Evolutionary conservation across 2,888 invertebrate species (phyloP), one percentile per base, ranked within the genome.

Genomic region (Cantharis rustica): DNA sequence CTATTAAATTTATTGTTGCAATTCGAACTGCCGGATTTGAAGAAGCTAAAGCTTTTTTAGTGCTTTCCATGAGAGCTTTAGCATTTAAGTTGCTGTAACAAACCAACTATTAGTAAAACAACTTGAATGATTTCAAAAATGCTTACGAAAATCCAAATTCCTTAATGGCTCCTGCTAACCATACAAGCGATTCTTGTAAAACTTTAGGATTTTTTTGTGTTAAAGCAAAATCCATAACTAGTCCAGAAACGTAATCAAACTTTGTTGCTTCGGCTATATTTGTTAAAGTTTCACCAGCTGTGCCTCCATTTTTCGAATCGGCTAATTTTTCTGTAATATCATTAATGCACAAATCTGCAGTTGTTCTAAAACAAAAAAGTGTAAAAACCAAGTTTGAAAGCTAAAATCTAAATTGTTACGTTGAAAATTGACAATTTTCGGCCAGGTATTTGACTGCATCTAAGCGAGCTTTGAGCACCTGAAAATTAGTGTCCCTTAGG

Each of bases 121-220:
- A n/a, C 7, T 47, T 47, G 1, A n/a, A n/a, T 5, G 9, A 7
- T 47, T 47, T n/a, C 1, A 47, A n/a, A 23, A 17, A n/a, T 72
- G 91, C 93, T 92, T 87, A 95, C 94, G 90, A 90, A 84, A 96
- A 93, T 2, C 98, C 97, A 90, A 97, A 98, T 85, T 97, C 97
- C 84, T 93, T 92, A 5, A 98, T 90, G 0, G 96, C 94, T 62
- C 88, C 91, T 0, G 93, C 89, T 78, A 96, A 90, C 97, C 97
- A 98, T 75, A 91, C 90, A 72, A 97, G 90, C 74, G 95, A 91
- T 87, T 97, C 97, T 0, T 95, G 93, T 85, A 96, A 96, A 62
- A 96, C 95, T 88, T 97, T 97, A 0, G 97, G 97, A 85, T 95
- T 97, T 88, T 96, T 97, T 87, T 97, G 96, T 10, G 89, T 89